Conservation (phyloP, 2,888 invertebrate genomes). For the Campoplex capitator region DNA sequence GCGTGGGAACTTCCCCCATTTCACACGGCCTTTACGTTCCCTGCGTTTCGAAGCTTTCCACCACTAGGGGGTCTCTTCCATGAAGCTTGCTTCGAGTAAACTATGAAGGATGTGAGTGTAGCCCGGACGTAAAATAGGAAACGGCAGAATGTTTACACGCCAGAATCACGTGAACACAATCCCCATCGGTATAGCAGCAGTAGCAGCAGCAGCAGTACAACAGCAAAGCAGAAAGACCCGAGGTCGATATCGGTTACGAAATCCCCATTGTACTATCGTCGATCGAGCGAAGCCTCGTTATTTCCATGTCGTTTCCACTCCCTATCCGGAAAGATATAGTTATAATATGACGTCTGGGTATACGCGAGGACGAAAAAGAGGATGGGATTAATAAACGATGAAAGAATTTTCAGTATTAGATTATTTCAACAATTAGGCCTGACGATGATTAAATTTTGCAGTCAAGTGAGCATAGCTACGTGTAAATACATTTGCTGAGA, state of each 20-base stretch:
- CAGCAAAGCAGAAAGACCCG: conserved; percentile 15
- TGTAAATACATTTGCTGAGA: background rate
- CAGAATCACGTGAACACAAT: conserved; percentile 62
- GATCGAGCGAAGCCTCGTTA: conserved; percentile 66
- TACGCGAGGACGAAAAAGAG: conserved; percentile 10
- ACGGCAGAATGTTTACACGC: conserved; percentile 48
- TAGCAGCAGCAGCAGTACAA: background rate
- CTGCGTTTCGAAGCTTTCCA: background rate
- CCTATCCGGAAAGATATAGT: conserved; percentile 49
- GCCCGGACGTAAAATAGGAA: conserved; percentile 21
- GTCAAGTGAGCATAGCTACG: background rate
- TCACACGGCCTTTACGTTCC: background rate
- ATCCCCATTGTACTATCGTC: conserved; percentile 59
- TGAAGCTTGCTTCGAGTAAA: background rate
- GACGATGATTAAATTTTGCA: background rate
- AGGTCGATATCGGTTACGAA: conserved; percentile 62
- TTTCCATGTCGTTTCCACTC: conserved; percentile 57
- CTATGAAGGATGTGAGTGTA: conserved; percentile 4
- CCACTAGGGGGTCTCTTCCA: background rate
- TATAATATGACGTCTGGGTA: background rate
- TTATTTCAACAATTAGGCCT: background rate
- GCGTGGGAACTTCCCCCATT: background rate
- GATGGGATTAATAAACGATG: conserved; percentile 34
- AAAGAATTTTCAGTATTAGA: conserved; percentile 9
- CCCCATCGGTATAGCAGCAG: conserved; percentile 22